Evolutionary conservation across 2,797 vertebrate species (phyloP).

Genomic region (Tragopan temminckii): DNA sequence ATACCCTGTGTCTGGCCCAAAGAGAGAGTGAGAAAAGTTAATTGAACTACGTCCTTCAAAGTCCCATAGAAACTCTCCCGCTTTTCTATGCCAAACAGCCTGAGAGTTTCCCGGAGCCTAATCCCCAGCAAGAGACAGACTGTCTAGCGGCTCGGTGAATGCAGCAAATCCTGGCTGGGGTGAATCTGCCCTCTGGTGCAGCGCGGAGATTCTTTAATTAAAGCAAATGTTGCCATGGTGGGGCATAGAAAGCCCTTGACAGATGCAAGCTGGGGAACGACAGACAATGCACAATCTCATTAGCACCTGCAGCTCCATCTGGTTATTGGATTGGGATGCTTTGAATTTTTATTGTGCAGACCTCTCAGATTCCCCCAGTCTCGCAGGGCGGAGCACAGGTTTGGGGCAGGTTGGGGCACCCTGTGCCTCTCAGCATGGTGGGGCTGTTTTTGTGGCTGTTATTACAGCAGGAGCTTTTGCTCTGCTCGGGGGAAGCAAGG

Average conservation of each 20-base stretch:
- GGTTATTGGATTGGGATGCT: slow-evolving; percentile 48
- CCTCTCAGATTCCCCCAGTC: not conserved
- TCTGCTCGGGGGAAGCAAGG: rapidly evolving
- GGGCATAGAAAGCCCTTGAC: slow-evolving; percentile 35
- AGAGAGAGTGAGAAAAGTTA: slow-evolving; percentile 62
- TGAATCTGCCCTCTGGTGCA: slow-evolving; percentile 42
- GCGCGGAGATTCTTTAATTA: slow-evolving; percentile 39
- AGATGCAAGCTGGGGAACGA: slow-evolving; percentile 30
- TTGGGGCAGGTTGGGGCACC: not conserved
- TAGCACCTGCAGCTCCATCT: slow-evolving; percentile 56
- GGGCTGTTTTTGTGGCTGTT: not conserved
- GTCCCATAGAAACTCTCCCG: not conserved
- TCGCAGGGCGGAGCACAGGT: rapidly evolving
- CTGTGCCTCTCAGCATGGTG: rapidly evolving
- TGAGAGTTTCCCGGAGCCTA: slow-evolving; percentile 25
- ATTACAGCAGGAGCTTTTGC: not conserved
- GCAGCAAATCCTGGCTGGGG: not conserved
- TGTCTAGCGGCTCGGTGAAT: not conserved
- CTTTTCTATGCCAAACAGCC: not conserved
- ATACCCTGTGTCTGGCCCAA: not conserved
- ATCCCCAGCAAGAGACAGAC: slow-evolving; percentile 52
- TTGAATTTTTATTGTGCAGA: not conserved
- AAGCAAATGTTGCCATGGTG: slow-evolving; percentile 63
- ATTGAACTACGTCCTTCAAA: slow-evolving; percentile 29
- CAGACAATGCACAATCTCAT: slow-evolving; percentile 34